phyloP scores from a whole-genome alignment of 2,888 invertebrate species.

The Drosophila kambysellisi region DNA sequence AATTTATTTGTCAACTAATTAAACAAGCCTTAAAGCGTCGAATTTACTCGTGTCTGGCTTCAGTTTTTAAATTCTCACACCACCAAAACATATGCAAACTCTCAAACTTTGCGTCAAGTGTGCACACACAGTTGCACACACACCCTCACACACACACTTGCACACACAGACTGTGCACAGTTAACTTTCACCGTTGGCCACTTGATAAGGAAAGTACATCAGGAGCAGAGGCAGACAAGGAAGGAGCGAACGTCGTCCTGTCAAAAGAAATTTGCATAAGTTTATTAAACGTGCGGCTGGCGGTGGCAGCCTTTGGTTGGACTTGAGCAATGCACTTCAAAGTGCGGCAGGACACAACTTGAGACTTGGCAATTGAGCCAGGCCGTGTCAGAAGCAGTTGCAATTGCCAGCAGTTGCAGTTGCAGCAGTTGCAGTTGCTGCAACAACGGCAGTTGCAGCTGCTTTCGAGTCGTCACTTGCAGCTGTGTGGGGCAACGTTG shows the following conservation, averaged over 20 bases:
- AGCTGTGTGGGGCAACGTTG: slow-evolving; percentile 52
- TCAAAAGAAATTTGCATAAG: slow-evolving; percentile 70
- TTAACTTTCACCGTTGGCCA: slow-evolving; percentile 48
- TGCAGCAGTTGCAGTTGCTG: slow-evolving; percentile 31
- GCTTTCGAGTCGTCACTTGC: slow-evolving; percentile 44
- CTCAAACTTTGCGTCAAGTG: slow-evolving; percentile 29
- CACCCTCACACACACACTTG: not conserved
- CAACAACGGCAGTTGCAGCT: slow-evolving; percentile 43
- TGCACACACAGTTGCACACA: not conserved
- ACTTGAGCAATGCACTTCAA: slow-evolving; percentile 32
- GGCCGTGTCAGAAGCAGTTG: slow-evolving; percentile 15
- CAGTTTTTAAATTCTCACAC: slow-evolving; percentile 2
- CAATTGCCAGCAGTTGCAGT: slow-evolving; percentile 21
- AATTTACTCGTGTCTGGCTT: not conserved
- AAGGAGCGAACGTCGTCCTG: slow-evolving; percentile 8
- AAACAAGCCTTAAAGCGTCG: not conserved
- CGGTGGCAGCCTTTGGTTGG: slow-evolving; percentile 26
- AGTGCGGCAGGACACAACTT: slow-evolving; percentile 51
- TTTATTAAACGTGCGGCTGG: slow-evolving; percentile 57
- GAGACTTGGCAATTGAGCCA: slow-evolving; percentile 25
- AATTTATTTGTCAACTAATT: not conserved
- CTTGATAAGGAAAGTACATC: slow-evolving; percentile 47
- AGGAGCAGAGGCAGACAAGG: slow-evolving; percentile 41
- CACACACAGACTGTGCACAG: not conserved
- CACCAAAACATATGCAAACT: not conserved